These are phyloP conservation scores for Drosophila repletoides DNA, from an alignment of 1,140 invertebrate genomes.

Conservation along the genomic window DNA sequence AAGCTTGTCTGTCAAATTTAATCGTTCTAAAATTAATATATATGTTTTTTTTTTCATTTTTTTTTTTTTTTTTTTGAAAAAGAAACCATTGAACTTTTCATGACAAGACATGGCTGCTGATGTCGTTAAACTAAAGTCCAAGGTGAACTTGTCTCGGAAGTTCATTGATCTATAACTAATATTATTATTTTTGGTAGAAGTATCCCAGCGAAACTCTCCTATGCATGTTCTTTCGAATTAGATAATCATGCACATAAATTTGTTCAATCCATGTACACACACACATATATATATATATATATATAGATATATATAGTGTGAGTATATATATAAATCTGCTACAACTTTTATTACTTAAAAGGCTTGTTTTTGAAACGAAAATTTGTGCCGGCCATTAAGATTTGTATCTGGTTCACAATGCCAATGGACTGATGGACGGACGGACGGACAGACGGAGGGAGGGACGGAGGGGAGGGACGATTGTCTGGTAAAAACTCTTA, in stretches of 20 bases:
- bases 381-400: conserved; percentile 25
- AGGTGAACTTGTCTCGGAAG: conserved; percentile 7
- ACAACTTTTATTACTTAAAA: conserved; percentile 13
- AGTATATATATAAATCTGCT: conserved; percentile 33
- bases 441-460: too few relatives aligned
- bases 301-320: too few relatives aligned
- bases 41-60: too few relatives aligned
- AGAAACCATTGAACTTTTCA: too few relatives aligned
- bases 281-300: not conserved
- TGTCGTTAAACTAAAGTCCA: too few relatives aligned
- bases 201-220: not conserved
- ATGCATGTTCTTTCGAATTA: conserved; percentile 15
- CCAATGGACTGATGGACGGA: too few relatives aligned
- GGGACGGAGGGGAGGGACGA: too few relatives aligned
- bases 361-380: conserved; percentile 6
- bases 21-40: too few relatives aligned
- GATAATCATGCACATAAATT: conserved; percentile 23
- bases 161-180: conserved; percentile 31
- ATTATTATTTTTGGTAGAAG: not conserved
- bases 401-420: conserved; percentile 27
- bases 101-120: too few relatives aligned
- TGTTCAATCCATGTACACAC: not conserved
- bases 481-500: conserved; percentile 19
- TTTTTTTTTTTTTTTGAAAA: too few relatives aligned
- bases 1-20: too few relatives aligned